Percentiles rank a stretch among this genome's conserved stretches.
phyloP scores from a whole-genome alignment of 2,888 invertebrate genomes.

The Lissonota sp. region DNA sequence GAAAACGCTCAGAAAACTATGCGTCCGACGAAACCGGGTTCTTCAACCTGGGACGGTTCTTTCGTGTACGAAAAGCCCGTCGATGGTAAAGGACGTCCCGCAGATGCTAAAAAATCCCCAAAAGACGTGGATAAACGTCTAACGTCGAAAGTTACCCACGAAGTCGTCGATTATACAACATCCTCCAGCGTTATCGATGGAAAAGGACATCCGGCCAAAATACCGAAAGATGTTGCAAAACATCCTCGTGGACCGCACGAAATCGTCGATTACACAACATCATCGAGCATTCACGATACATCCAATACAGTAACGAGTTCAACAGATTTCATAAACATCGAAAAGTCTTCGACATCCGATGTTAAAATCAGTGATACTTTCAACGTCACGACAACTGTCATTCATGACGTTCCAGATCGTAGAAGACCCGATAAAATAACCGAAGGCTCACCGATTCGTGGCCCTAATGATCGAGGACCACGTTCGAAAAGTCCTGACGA shows the following conservation, averaged over 20 bases:
- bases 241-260: slow-evolving; percentile 46
- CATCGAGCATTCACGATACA: slow-evolving; percentile 44
- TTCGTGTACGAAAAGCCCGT: slow-evolving; percentile 73
- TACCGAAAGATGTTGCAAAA: slow-evolving; percentile 30
- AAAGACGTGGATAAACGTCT: slow-evolving; percentile 28
- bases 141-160: too few relatives aligned
- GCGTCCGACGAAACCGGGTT: slow-evolving; percentile 73
- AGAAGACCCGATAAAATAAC: slow-evolving; percentile 39
- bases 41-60: slow-evolving; percentile 77
- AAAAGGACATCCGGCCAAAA: slow-evolving; percentile 54
- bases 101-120: slow-evolving; percentile 48
- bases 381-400: slow-evolving; percentile 56
- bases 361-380: slow-evolving; percentile 64
- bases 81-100: slow-evolving; percentile 64
- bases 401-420: slow-evolving; percentile 43
- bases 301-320: slow-evolving; percentile 57
- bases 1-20: slow-evolving; percentile 54
- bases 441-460: slow-evolving; percentile 34
- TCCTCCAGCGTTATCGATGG: slow-evolving; percentile 58
- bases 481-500: slow-evolving; percentile 67
- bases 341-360: slow-evolving; percentile 62
- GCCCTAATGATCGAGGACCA: slow-evolving; percentile 22
- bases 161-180: slow-evolving; percentile 26
- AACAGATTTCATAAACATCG: slow-evolving; percentile 61
- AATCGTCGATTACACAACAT: slow-evolving; percentile 44